phyloP scores from a whole-genome alignment of 2,888 invertebrate species.

The Phortica okadai region DNA sequence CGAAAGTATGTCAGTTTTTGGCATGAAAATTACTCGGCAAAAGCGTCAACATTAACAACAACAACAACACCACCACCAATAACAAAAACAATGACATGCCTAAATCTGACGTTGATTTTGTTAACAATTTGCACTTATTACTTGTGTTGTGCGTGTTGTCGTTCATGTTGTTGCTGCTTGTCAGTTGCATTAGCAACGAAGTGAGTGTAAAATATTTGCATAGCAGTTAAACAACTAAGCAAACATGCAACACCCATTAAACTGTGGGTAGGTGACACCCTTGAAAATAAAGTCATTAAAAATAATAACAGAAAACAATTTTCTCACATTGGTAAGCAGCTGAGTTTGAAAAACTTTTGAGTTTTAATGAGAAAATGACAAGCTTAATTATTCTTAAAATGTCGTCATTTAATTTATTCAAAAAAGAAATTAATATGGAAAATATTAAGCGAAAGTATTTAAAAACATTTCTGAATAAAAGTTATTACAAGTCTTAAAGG shows the following conservation, averaged over 20 bases:
- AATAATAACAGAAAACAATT: too few relatives aligned
- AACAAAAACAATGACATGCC: background rate
- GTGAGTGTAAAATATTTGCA: background rate
- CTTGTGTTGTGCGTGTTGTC: background rate
- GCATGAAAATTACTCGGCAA: conserved; percentile 1
- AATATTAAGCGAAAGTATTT: too few relatives aligned
- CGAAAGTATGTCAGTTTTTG: conserved; percentile 60
- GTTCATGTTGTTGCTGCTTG: background rate
- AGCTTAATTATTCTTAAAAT: too few relatives aligned
- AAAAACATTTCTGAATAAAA: too few relatives aligned
- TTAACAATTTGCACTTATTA: conserved; percentile 7
- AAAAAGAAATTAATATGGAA: too few relatives aligned
- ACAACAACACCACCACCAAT: background rate
- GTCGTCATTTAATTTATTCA: too few relatives aligned
- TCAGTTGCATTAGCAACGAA: background rate
- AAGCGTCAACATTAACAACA: conserved; percentile 1
- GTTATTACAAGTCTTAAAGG: too few relatives aligned
- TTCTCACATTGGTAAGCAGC: too few relatives aligned
- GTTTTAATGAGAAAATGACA: too few relatives aligned
- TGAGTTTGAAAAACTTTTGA: too few relatives aligned
- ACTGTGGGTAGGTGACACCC: too few relatives aligned
- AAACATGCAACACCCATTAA: background rate
- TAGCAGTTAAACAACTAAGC: background rate
- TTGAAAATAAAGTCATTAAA: too few relatives aligned
- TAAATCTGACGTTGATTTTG: conserved; percentile 1